A percentile compares a stretch with the other conserved stretches of the same genome.
Conservation (phyloP, 2,113 vertebrate species). For the Diadophis punctatus region DNA sequence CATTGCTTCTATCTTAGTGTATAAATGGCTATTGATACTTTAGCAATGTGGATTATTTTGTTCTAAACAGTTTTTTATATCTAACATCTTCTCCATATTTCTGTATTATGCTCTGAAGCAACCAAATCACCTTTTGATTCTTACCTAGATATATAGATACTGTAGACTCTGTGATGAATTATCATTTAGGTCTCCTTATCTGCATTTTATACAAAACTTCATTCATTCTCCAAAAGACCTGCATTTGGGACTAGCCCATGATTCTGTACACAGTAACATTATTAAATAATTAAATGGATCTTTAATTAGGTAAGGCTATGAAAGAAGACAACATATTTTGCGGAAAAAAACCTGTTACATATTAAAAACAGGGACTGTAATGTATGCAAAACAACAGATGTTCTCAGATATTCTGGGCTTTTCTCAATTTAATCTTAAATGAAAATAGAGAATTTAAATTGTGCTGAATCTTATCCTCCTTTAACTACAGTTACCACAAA, state of each 20-base stretch:
- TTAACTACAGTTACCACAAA: background rate
- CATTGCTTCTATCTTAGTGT: background rate
- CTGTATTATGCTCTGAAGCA: background rate
- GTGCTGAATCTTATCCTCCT: background rate
- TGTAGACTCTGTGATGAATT: background rate
- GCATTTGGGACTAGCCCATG: background rate
- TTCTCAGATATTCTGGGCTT: background rate
- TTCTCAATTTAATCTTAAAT: background rate
- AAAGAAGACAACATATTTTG: background rate
- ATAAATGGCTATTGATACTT: background rate
- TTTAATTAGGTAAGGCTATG: background rate
- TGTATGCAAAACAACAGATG: background rate
- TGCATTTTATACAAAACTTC: background rate
- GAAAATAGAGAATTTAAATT: background rate
- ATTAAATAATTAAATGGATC: background rate
- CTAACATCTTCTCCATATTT: background rate
- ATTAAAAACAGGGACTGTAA: background rate
- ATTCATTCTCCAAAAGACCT: background rate
- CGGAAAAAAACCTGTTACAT: background rate
- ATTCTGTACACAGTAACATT: background rate
- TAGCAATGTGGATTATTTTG: background rate
- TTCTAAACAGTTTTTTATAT: background rate
- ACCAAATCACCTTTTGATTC: background rate
- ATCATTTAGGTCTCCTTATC: background rate
- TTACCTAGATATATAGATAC: background rate